These are phyloP conservation scores for Antheraea yamamai DNA, from an alignment of 2,888 invertebrate species.

Conservation along the genomic window DNA sequence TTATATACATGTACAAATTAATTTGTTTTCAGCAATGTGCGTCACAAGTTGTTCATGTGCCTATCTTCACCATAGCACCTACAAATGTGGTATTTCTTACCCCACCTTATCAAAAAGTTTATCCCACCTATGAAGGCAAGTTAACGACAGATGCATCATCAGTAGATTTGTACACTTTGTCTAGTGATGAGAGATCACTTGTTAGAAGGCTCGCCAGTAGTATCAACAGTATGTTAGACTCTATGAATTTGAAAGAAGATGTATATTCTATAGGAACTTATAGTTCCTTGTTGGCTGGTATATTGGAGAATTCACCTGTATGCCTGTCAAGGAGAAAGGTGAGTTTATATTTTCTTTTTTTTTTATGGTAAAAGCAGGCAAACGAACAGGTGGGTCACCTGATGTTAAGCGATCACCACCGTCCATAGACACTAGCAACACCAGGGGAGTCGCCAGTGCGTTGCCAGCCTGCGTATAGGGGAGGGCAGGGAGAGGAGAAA, in stretches of 20 bases:
- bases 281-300: slow-evolving; percentile 83
- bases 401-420: too few relatives aligned
- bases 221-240: slow-evolving; percentile 79
- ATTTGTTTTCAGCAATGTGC: slow-evolving; percentile 79
- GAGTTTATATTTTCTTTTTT: slow-evolving; percentile 28
- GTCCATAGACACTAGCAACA: too few relatives aligned
- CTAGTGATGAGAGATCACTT: slow-evolving; percentile 61
- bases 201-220: slow-evolving; percentile 74
- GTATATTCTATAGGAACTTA: slow-evolving; percentile 84
- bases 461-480: too few relatives aligned
- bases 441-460: too few relatives aligned
- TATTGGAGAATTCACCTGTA: slow-evolving; percentile 81
- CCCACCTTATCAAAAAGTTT: slow-evolving; percentile 82
- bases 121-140: slow-evolving; percentile 75
- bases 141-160: slow-evolving; percentile 55
- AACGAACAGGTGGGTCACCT: too few relatives aligned
- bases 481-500: too few relatives aligned
- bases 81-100: slow-evolving; percentile 83
- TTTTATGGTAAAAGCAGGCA: too few relatives aligned
- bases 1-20: slow-evolving; percentile 14
- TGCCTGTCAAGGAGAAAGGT: slow-evolving; percentile 82
- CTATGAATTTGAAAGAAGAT: slow-evolving; percentile 84
- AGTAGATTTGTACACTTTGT: slow-evolving; percentile 65
- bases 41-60: slow-evolving; percentile 83
- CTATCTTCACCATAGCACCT: slow-evolving; percentile 82